phyloP scores from a whole-genome alignment of 2,113 vertebrate species.

The Pseudois nayaur region DNA sequence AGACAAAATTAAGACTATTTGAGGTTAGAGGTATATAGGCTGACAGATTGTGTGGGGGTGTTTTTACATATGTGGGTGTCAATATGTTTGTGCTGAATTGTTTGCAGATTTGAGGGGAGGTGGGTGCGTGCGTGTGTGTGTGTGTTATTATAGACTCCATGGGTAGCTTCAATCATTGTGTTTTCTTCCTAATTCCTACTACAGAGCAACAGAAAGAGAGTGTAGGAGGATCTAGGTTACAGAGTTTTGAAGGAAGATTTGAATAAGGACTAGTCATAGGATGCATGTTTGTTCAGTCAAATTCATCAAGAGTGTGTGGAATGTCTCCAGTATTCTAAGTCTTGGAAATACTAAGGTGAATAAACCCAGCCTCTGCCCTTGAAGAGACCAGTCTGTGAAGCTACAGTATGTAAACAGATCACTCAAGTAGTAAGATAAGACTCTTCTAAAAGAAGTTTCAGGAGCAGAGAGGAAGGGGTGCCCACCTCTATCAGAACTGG shows the following conservation, averaged over 20 bases:
- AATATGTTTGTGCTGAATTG: constrained; percentile 58
- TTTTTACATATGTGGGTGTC: constrained; percentile 64
- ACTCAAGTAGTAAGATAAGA: not conserved
- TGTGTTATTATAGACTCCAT: not conserved
- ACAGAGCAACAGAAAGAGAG: not conserved
- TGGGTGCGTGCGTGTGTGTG: not conserved
- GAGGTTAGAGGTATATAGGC: constrained; percentile 43
- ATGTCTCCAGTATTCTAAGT: not conserved
- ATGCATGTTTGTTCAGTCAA: not conserved
- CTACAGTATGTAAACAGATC: not conserved
- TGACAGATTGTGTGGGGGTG: constrained; percentile 51
- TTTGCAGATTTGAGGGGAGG: constrained; percentile 51
- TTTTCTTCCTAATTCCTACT: constrained; percentile 31
- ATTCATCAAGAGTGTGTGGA: not conserved
- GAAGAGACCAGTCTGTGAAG: not conserved
- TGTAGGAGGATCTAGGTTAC: not conserved
- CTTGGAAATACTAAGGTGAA: not conserved
- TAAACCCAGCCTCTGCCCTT: not conserved
- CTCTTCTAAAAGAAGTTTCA: not conserved
- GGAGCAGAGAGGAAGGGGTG: not conserved
- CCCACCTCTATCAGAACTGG: no score
- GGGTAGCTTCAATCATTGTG: not conserved
- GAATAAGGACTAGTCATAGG: not conserved
- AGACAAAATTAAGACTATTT: constrained; percentile 39
- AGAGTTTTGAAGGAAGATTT: not conserved